Conservation (phyloP, 2,888 invertebrate genomes). For the Sussaba pulchella region DNA sequence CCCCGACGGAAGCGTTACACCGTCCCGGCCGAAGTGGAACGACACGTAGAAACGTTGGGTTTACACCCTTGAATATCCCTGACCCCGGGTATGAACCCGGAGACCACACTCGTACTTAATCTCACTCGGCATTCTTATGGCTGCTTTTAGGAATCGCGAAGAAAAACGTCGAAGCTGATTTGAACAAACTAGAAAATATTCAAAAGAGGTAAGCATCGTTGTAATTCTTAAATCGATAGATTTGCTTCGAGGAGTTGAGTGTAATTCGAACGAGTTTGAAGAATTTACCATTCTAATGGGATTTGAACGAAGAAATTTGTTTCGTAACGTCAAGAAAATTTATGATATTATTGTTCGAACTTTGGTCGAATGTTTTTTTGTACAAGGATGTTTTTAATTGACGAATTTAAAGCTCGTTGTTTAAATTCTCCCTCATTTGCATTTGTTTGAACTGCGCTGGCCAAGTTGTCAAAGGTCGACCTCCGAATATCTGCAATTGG, state of each 20-base stretch:
- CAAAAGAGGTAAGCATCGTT: conserved; percentile 34
- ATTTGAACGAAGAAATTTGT: neutral
- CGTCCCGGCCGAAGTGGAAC: conserved; percentile 36
- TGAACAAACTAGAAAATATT: conserved; percentile 32
- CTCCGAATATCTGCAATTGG: conserved; percentile 73
- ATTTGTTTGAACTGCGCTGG: conserved; percentile 70
- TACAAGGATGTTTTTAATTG: neutral
- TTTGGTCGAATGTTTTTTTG: neutral
- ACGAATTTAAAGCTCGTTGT: neutral
- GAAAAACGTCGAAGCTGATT: conserved; percentile 57
- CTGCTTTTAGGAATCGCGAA: conserved; percentile 70
- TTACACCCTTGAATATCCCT: conserved; percentile 68
- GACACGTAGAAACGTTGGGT: conserved; percentile 42
- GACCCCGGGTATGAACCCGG: conserved; percentile 72
- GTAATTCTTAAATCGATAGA: conserved; percentile 24
- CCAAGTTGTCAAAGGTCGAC: conserved; percentile 72
- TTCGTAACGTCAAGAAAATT: neutral
- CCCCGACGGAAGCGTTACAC: conserved; percentile 32
- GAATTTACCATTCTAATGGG: neutral
- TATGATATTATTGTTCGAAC: conserved; percentile 10
- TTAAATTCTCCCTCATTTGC: conserved; percentile 47
- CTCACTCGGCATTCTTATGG: conserved; percentile 74
- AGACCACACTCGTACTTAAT: conserved; percentile 76
- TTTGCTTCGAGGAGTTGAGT: neutral
- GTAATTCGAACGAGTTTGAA: neutral